These are phyloP conservation scores for Myotis yumanensis DNA, from an alignment of 2,113 vertebrate species.

Conservation along the genomic window DNA sequence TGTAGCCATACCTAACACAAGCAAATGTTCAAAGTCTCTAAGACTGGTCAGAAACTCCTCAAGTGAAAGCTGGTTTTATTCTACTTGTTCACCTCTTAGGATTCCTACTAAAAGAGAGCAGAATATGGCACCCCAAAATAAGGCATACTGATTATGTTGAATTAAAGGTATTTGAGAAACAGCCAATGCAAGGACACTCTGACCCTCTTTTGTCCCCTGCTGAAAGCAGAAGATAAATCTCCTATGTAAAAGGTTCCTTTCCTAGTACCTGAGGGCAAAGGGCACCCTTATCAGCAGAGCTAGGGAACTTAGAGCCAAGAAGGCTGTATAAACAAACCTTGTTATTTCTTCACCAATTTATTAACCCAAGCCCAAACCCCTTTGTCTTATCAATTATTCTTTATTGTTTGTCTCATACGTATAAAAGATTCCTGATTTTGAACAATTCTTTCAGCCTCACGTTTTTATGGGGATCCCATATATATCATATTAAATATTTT, in stretches of 20 bases:
- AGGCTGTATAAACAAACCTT: neutral
- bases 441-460: neutral
- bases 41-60: neutral
- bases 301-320: neutral
- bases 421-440: neutral
- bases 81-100: neutral
- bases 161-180: neutral
- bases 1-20: neutral
- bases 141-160: neutral
- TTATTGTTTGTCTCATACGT: neutral
- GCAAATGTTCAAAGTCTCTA: neutral
- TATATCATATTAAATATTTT: neutral
- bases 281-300: neutral
- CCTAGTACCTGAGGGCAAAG: neutral
- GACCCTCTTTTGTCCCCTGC: neutral
- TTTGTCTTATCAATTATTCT: neutral
- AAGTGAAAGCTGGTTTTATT: neutral
- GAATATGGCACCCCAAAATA: neutral
- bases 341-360: neutral
- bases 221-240: neutral
- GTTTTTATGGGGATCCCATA: neutral
- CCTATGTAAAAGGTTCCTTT: neutral
- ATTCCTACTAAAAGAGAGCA: neutral
- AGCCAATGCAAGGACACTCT: neutral
- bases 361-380: neutral